Conservation (phyloP, 2,888 invertebrate species). For the Loripinus fragilis region DNA sequence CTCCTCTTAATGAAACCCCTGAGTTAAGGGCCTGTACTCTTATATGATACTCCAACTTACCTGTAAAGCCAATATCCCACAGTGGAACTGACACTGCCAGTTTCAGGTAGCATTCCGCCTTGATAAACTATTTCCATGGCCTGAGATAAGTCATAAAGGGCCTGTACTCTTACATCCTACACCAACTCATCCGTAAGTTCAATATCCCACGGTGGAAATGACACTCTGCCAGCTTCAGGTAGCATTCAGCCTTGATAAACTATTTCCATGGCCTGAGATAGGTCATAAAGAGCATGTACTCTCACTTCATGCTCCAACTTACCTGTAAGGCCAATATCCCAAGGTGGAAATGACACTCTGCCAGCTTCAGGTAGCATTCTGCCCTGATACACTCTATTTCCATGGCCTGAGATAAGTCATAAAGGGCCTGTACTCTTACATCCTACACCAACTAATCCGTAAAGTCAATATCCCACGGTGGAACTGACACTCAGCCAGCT, state of each 20-base stretch:
- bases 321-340: conserved; percentile 49
- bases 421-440: conserved; percentile 27
- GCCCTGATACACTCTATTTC: conserved; percentile 36
- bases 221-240: conserved; percentile 44
- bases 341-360: conserved; percentile 51
- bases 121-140: conserved; percentile 39
- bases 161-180: conserved; percentile 33
- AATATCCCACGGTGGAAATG: conserved; percentile 55
- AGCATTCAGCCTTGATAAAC: conserved; percentile 38
- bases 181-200: conserved; percentile 39
- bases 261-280: conserved; percentile 43
- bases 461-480: conserved; percentile 51
- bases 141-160: conserved; percentile 40
- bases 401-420: conserved; percentile 44
- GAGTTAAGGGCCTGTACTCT: too few relatives aligned
- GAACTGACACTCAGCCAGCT: conserved; percentile 54
- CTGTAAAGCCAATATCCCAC: conserved; percentile 48
- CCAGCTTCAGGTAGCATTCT: conserved; percentile 48
- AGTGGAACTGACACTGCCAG: conserved; percentile 55
- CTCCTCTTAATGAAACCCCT: too few relatives aligned
- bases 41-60: conserved; percentile 36
- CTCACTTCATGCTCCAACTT: conserved; percentile 39
- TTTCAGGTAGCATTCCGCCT: conserved; percentile 44
- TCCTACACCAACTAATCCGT: conserved; percentile 39
- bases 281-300: conserved; percentile 37